These are phyloP conservation scores for Proterorhinus semilunaris DNA, from an alignment of 2,113 vertebrate species.

Conservation along the genomic window DNA sequence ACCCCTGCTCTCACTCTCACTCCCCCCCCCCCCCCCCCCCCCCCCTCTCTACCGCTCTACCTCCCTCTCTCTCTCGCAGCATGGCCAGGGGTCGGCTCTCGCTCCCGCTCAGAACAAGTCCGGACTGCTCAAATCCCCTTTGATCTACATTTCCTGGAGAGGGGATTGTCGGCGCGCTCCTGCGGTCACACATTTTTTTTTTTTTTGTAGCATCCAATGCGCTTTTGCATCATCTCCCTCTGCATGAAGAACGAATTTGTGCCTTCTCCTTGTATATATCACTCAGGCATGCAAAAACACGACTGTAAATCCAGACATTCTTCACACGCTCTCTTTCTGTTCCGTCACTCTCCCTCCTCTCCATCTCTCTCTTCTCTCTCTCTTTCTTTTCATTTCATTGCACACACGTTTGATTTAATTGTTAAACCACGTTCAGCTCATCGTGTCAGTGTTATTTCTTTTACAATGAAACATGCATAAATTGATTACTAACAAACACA, in stretches of 20 bases:
- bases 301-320: conserved; percentile 35
- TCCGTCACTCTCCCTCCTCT: conserved; percentile 18
- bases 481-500: too few relatives aligned
- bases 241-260: conserved; percentile 41
- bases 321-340: conserved; percentile 29
- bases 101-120: conserved; percentile 60
- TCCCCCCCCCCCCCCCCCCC: too few relatives aligned
- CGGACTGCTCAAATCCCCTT: conserved; percentile 74
- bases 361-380: conserved; percentile 28
- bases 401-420: too few relatives aligned
- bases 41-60: too few relatives aligned
- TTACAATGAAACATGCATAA: too few relatives aligned
- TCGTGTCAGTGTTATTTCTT: too few relatives aligned
- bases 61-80: conserved; percentile 2
- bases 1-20: conserved; percentile 21
- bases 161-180: conserved; percentile 70
- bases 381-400: conserved; percentile 37
- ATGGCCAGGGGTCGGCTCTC: conserved; percentile 51
- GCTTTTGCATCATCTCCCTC: conserved; percentile 56
- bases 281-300: conserved; percentile 32
- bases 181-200: conserved; percentile 58
- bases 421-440: too few relatives aligned
- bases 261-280: conserved; percentile 35
- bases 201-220: conserved; percentile 47
- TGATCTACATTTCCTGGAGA: conserved; percentile 73